Conservation (phyloP, 2,888 invertebrate species). For the Drosophila quinaria region DNA sequence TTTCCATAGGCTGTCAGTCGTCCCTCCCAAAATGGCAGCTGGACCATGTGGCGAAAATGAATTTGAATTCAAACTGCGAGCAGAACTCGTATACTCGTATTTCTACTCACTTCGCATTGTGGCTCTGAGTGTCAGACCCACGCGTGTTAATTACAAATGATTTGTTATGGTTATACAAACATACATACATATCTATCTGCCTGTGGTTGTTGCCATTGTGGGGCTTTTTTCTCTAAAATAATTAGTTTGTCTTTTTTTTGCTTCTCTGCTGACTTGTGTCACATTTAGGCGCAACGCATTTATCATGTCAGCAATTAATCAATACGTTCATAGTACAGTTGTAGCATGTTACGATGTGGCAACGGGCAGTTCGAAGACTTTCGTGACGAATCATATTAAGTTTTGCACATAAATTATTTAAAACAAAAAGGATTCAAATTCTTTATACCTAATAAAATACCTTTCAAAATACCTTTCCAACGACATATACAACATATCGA, state of each 20-base stretch:
- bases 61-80: constrained; percentile 42
- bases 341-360: constrained; percentile 29
- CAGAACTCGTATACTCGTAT: constrained; percentile 34
- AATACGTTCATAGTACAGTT: constrained; percentile 58
- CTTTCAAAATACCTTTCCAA: no score
- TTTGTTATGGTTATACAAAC: constrained; percentile 67
- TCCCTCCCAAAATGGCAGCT: constrained; percentile 63
- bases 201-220: constrained; percentile 73
- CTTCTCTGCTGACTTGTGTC: constrained; percentile 61
- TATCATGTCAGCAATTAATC: constrained; percentile 81
- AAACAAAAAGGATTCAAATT: no score
- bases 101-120: constrained; percentile 36
- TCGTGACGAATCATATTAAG: no score
- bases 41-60: constrained; percentile 70
- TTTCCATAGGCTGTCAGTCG: constrained; percentile 52
- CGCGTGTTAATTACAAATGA: constrained; percentile 82
- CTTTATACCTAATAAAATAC: no score
- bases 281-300: constrained; percentile 77
- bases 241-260: constrained; percentile 13
- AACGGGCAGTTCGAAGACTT: constrained; percentile 24
- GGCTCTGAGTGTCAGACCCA: constrained; percentile 61
- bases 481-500: no score
- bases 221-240: constrained; percentile 55
- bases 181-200: constrained; percentile 36
- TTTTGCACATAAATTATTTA: no score